Evolutionary conservation across 2,113 vertebrate species (phyloP).

Genomic region (Lipotes vexillifer): DNA sequence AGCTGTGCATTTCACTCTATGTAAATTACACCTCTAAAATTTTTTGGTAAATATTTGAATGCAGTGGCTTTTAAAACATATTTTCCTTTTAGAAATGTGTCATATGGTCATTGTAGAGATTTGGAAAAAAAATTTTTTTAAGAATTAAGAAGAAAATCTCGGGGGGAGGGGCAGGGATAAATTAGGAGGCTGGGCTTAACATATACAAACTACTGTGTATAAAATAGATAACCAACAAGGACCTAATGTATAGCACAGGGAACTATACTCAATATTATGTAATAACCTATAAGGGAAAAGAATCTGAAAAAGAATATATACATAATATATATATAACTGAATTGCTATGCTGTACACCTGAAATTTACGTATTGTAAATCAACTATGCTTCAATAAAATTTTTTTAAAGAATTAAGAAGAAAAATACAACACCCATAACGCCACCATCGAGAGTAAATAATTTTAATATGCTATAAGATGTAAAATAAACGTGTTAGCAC

Average conservation of each 20-base stretch:
- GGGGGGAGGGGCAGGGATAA: not conserved
- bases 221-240: not conserved
- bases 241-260: not conserved
- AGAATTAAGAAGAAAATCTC: constrained; percentile 1
- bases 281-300: not conserved
- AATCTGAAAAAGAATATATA: not conserved
- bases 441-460: not conserved
- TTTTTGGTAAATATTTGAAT: not conserved
- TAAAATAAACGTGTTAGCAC: not conserved
- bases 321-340: not conserved
- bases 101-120: not conserved
- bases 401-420: not conserved
- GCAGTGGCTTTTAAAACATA: not conserved
- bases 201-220: not conserved
- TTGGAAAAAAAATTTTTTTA: not conserved
- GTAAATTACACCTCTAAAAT: not conserved
- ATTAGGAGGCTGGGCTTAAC: not conserved
- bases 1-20: not conserved
- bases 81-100: not conserved
- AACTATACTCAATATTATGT: not conserved
- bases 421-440: not conserved
- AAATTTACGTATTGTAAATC: not conserved
- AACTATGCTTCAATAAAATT: not conserved
- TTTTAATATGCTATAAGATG: not conserved
- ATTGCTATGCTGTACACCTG: not conserved